Evolutionary conservation across 2,888 invertebrate genomes (phyloP).

Genomic region (Dicycla oo): DNA sequence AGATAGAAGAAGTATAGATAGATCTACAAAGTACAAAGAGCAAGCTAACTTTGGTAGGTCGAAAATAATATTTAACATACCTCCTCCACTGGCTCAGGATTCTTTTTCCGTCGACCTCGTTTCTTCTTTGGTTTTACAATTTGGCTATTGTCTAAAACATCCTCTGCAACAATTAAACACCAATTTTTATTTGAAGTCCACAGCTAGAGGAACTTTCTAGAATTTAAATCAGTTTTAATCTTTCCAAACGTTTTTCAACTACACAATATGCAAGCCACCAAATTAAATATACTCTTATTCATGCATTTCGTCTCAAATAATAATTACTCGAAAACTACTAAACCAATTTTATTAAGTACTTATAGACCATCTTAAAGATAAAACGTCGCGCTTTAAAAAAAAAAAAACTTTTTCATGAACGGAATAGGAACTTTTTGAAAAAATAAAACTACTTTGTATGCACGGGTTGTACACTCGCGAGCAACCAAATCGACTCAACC

Average conservation of each 20-base stretch:
- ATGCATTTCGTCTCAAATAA: no score
- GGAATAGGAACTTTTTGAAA: no score
- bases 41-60: not conserved
- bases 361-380: no score
- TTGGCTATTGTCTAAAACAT: slow-evolving; percentile 80
- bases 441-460: no score
- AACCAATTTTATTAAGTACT: no score
- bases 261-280: no score
- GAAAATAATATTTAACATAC: slow-evolving; percentile 15
- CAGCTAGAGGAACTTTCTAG: not conserved
- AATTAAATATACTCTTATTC: no score
- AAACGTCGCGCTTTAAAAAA: no score
- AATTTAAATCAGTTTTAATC: not conserved
- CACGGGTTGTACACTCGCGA: no score
- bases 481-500: no score
- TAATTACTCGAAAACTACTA: no score
- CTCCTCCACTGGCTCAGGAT: slow-evolving; percentile 81
- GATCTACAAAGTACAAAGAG: not conserved
- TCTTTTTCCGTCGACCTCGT: slow-evolving; percentile 86
- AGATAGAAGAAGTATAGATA: not conserved
- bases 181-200: not conserved
- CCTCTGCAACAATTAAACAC: slow-evolving; percentile 75
- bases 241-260: not conserved
- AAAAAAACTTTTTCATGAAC: no score
- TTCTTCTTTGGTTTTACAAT: slow-evolving; percentile 86